These are phyloP conservation scores for Hydra vulgaris DNA, from an alignment of 30 jellyfish, hydroid and myxozoan species.

Conservation along the genomic window DNA sequence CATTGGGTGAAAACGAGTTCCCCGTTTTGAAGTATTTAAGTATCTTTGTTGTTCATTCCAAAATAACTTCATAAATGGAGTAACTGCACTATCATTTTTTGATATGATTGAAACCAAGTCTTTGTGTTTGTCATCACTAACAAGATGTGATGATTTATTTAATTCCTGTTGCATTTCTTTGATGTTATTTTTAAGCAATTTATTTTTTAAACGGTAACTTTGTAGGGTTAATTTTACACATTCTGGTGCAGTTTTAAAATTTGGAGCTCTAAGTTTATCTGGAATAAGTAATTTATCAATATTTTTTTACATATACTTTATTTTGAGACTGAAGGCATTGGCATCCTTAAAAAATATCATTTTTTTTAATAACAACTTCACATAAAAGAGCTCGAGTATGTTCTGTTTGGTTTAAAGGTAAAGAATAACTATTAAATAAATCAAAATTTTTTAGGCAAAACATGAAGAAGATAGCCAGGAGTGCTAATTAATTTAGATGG, in stretches of 20 bases:
- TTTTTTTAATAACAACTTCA: neutral
- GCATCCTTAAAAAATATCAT: too few relatives aligned
- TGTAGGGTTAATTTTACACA: too few relatives aligned
- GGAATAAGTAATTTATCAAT: too few relatives aligned
- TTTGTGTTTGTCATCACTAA: neutral
- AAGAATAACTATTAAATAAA: neutral
- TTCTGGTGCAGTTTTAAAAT: too few relatives aligned
- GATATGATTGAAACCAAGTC: neutral
- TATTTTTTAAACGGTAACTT: too few relatives aligned
- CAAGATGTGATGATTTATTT: neutral
- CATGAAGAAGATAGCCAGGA: neutral
- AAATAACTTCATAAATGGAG: neutral
- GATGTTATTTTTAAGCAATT: too few relatives aligned
- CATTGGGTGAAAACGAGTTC: neutral
- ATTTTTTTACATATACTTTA: neutral
- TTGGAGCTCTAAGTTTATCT: too few relatives aligned
- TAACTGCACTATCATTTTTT: too few relatives aligned
- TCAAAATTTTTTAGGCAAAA: neutral
- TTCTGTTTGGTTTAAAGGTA: neutral
- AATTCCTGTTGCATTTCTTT: neutral
- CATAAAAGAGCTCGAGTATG: neutral
- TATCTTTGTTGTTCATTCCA: neutral
- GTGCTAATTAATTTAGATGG: neutral
- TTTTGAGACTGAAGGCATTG: neutral
- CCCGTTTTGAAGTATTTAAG: neutral